Conservation (phyloP, 2,113 vertebrate genomes). For the Aleadryas rufinucha region DNA sequence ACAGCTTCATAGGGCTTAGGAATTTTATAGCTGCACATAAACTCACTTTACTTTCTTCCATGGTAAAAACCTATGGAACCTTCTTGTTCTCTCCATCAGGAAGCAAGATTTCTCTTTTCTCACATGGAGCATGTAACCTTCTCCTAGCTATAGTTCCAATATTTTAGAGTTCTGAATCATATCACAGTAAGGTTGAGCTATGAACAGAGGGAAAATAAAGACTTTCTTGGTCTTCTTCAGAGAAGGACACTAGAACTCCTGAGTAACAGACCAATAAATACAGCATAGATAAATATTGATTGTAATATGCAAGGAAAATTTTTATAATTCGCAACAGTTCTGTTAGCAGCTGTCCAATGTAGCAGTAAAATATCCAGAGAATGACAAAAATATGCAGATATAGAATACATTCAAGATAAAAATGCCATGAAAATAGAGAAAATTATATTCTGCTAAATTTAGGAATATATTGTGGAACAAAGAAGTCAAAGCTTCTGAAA, state of each 20-base stretch:
- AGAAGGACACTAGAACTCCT: not conserved
- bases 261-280: not conserved
- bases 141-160: not conserved
- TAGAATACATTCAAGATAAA: not conserved
- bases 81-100: not conserved
- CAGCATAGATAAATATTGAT: not conserved
- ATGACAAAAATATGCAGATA: not conserved
- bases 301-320: not conserved
- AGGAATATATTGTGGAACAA: not conserved
- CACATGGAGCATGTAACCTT: rapidly evolving
- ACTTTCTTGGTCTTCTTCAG: not conserved
- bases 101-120: not conserved
- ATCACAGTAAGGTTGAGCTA: not conserved
- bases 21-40: not conserved
- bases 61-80: not conserved
- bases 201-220: not conserved
- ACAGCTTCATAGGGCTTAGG: not conserved
- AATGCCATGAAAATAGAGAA: not conserved
- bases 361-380: not conserved
- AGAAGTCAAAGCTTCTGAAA: not conserved
- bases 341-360: not conserved
- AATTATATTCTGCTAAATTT: not conserved
- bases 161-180: not conserved
- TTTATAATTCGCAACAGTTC: not conserved
- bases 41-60: not conserved